Conservation (phyloP, 2,888 invertebrate species). For the Thyatira batis region DNA sequence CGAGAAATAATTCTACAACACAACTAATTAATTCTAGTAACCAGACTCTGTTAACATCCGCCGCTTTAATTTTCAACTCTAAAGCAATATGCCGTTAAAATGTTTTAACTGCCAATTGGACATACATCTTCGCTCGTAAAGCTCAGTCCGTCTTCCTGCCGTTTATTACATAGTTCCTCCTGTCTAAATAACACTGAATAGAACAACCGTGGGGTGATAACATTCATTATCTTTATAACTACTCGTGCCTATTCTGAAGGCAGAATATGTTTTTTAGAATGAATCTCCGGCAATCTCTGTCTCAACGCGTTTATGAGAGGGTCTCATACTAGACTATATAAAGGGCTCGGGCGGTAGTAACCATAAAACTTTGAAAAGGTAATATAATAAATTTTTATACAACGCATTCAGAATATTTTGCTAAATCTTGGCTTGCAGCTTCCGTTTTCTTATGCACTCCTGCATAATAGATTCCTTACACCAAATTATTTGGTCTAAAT, state of each 20-base stretch:
- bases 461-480: too few relatives aligned
- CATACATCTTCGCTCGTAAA: conserved; percentile 67
- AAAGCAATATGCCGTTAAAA: conserved; percentile 68
- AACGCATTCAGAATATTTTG: background rate
- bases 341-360: background rate
- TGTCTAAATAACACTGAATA: conserved; percentile 26
- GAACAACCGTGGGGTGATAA: conserved; percentile 24
- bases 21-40: conserved; percentile 64
- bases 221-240: conserved; percentile 27
- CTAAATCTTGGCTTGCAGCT: background rate
- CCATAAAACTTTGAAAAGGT: background rate
- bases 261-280: background rate
- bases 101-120: conserved; percentile 64
- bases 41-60: conserved; percentile 48
- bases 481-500: too few relatives aligned
- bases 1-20: conserved; percentile 60
- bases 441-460: too few relatives aligned
- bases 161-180: conserved; percentile 58
- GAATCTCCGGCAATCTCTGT: background rate
- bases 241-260: background rate
- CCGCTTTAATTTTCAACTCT: conserved; percentile 61
- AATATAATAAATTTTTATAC: background rate
- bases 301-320: conserved; percentile 9
- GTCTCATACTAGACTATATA: conserved; percentile 12
- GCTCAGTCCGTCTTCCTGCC: conserved; percentile 58